These are phyloP conservation scores for Danionella cerebrum DNA, from an alignment of 2,113 vertebrate species.

Conservation along the genomic window DNA sequence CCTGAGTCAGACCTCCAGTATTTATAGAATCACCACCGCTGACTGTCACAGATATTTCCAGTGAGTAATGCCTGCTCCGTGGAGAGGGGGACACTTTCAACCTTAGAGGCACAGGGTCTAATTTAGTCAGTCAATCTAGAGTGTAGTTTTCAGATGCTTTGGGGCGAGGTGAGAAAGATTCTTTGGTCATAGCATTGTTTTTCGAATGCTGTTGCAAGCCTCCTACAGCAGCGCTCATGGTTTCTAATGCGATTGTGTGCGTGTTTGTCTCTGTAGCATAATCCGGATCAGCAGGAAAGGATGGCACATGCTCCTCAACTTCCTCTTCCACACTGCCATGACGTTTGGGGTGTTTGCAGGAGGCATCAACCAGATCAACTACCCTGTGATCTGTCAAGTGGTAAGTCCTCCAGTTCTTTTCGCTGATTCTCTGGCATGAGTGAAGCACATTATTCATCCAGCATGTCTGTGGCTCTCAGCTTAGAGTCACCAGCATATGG, in stretches of 20 bases:
- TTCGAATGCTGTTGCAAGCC: not conserved
- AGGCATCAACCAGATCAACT: slow-evolving; percentile 89
- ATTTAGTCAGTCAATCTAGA: not conserved
- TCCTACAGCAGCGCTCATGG: not conserved
- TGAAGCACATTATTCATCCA: not conserved
- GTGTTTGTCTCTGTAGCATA: slow-evolving; percentile 59
- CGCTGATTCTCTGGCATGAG: not conserved
- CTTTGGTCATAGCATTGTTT: not conserved
- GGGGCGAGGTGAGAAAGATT: not conserved
- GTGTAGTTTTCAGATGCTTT: not conserved
- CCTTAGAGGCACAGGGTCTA: not conserved
- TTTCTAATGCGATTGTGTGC: not conserved
- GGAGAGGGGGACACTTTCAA: slow-evolving; percentile 2
- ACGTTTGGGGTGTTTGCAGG: slow-evolving; percentile 88
- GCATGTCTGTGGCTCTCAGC: slow-evolving; percentile 4
- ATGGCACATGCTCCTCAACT: slow-evolving; percentile 90
- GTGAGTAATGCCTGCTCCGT: slow-evolving; percentile 21
- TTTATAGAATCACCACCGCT: slow-evolving; percentile 24
- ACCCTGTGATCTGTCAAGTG: slow-evolving; percentile 84
- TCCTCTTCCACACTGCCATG: slow-evolving; percentile 86
- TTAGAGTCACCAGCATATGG: slow-evolving; percentile 22
- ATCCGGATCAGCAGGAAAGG: slow-evolving; percentile 90
- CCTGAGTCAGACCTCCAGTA: slow-evolving; percentile 25
- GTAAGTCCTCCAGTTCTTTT: slow-evolving; percentile 65
- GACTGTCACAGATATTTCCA: slow-evolving; percentile 11